A percentile compares a stretch with the other conserved stretches of the same genome.
Evolutionary conservation across 2,797 vertebrate species (phyloP).

Genomic region (Brachyrhaphis roseni): DNA sequence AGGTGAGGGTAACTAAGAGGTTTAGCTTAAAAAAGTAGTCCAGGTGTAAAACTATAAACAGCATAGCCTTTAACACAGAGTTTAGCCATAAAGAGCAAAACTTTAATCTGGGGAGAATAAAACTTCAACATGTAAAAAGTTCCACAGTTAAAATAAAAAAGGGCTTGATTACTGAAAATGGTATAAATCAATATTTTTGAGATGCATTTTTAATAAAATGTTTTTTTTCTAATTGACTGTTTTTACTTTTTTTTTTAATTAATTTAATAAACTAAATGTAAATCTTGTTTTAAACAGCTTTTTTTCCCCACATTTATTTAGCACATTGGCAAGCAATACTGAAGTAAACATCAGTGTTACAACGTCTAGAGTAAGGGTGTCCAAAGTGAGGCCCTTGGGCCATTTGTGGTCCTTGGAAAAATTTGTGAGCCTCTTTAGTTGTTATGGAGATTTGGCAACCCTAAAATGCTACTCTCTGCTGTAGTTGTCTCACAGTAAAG

Average conservation of each 20-base stretch:
- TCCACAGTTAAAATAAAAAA: not conserved
- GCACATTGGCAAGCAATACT: not conserved
- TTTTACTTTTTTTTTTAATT: too few relatives aligned
- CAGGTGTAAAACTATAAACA: slow-evolving; percentile 13
- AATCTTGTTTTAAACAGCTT: not conserved
- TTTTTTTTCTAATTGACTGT: too few relatives aligned
- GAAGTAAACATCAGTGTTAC: too few relatives aligned
- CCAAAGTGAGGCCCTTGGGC: too few relatives aligned
- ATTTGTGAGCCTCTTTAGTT: not conserved
- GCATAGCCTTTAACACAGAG: not conserved
- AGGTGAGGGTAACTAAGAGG: slow-evolving; percentile 24
- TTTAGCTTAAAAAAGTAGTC: slow-evolving; percentile 20
- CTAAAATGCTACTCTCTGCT: not conserved
- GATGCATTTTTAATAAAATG: not conserved
- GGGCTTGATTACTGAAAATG: not conserved
- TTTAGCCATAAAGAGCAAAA: not conserved
- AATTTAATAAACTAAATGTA: not conserved
- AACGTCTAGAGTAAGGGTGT: too few relatives aligned
- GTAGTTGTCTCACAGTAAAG: not conserved
- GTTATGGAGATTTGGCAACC: not conserved
- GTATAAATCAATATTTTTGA: not conserved
- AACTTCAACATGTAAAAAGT: not conserved
- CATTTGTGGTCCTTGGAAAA: too few relatives aligned
- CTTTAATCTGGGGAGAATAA: not conserved
- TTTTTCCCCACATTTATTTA: not conserved